Conservation (phyloP, 2,888 invertebrate genomes). For the Hirudinaria manillensis region DNA sequence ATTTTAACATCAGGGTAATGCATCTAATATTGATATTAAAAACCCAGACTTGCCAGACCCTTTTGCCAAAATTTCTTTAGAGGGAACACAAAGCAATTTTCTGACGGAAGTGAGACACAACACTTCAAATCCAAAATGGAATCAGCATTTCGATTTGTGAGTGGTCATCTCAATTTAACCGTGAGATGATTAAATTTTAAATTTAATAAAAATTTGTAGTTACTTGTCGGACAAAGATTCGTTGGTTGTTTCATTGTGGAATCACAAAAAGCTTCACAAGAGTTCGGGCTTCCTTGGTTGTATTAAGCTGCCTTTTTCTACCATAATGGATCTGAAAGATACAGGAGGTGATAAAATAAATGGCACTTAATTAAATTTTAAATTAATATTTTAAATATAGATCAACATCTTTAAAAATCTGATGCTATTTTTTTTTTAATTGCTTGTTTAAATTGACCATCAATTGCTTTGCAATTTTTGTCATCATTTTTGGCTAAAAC, state of each 20-base stretch:
- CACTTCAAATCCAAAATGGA: slow-evolving; percentile 30
- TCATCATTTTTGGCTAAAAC: too few species aligned
- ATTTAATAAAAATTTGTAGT: neutral
- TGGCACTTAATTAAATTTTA: neutral
- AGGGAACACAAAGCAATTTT: neutral
- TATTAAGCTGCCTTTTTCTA: neutral
- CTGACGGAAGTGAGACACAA: slow-evolving; percentile 16
- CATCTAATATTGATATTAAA: too few species aligned
- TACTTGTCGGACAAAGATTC: neutral
- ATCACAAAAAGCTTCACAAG: slow-evolving; percentile 6
- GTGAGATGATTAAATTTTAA: neutral
- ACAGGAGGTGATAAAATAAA: slow-evolving; percentile 15
- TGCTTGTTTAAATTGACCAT: neutral
- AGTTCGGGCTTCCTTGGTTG: slow-evolving; percentile 19
- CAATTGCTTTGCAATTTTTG: neutral
- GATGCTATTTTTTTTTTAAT: neutral
- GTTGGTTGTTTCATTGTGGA: neutral
- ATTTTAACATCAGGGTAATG: neutral
- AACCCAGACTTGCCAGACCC: slow-evolving; percentile 22
- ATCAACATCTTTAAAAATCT: neutral
- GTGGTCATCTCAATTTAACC: neutral
- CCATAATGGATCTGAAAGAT: slow-evolving; percentile 10
- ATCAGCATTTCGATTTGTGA: slow-evolving; percentile 29
- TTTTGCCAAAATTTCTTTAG: slow-evolving; percentile 23
- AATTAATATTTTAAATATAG: neutral